phyloP scores from a whole-genome alignment of 2,113 vertebrate genomes.

The Salminus brasiliensis region DNA sequence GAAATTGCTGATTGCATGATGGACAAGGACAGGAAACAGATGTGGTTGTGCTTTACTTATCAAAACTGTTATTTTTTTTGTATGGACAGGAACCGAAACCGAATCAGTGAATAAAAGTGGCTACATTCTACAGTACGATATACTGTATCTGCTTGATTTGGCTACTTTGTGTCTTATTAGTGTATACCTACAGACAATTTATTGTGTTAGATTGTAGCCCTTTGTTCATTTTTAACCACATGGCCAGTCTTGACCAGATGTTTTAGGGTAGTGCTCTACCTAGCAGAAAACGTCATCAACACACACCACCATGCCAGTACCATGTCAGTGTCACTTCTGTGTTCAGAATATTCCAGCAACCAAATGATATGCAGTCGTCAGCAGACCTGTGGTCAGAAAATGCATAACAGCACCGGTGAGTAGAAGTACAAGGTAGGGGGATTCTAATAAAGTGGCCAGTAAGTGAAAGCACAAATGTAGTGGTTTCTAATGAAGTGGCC shows the following conservation, averaged over 20 bases:
- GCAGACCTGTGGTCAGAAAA: no score
- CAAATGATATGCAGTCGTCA: no score
- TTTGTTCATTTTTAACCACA: background rate
- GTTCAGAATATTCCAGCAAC: no score
- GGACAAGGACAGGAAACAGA: background rate
- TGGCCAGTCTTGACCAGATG: background rate
- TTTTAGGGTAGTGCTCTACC: no score
- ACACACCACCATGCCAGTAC: no score
- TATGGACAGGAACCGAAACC: background rate
- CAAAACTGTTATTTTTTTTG: background rate
- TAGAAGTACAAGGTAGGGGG: no score
- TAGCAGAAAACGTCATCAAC: no score
- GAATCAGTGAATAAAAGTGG: background rate
- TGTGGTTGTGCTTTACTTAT: background rate
- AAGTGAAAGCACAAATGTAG: no score
- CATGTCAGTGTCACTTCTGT: no score
- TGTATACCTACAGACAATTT: background rate
- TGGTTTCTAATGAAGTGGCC: no score
- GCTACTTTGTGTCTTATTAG: background rate
- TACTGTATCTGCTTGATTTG: background rate
- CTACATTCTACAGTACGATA: background rate
- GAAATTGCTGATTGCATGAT: conserved; percentile 14
- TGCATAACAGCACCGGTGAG: no score
- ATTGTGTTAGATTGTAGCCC: background rate
- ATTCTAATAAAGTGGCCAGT: no score